These are phyloP conservation scores for Anguilla megastoma DNA, from an alignment of 2,797 vertebrate species.

Conservation along the genomic window DNA sequence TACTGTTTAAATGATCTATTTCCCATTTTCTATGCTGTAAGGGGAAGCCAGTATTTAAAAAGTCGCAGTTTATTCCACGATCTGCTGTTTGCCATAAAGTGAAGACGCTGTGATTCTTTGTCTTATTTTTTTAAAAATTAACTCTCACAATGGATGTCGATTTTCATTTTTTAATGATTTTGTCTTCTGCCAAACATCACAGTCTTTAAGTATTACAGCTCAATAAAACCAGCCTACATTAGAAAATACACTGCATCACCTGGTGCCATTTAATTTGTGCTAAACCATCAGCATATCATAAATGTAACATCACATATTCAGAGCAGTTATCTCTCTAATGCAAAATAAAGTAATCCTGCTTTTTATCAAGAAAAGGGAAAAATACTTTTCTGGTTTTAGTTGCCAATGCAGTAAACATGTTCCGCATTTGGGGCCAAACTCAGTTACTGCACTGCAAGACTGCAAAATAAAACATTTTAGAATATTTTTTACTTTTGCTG, in stretches of 20 bases:
- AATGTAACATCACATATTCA: neutral
- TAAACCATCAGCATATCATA: neutral
- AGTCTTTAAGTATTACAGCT: neutral
- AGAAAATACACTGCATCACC: neutral
- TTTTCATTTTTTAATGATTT: neutral
- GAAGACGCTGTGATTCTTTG: neutral
- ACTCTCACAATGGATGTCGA: neutral
- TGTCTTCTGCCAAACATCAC: neutral
- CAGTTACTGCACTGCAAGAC: neutral
- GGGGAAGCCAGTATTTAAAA: neutral
- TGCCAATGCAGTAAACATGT: neutral
- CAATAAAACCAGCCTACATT: neutral
- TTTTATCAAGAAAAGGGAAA: neutral
- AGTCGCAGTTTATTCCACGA: neutral
- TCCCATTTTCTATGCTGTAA: neutral
- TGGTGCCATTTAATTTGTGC: neutral
- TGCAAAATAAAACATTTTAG: no score
- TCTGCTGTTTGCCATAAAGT: neutral
- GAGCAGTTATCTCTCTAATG: neutral
- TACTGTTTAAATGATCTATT: neutral
- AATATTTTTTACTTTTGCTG: no score
- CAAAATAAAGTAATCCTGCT: neutral
- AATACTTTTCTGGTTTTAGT: neutral
- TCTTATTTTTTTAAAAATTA: neutral
- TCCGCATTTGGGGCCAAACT: neutral